phyloP scores from a whole-genome alignment of 2,797 vertebrate species.

The Parambassis ranga region DNA sequence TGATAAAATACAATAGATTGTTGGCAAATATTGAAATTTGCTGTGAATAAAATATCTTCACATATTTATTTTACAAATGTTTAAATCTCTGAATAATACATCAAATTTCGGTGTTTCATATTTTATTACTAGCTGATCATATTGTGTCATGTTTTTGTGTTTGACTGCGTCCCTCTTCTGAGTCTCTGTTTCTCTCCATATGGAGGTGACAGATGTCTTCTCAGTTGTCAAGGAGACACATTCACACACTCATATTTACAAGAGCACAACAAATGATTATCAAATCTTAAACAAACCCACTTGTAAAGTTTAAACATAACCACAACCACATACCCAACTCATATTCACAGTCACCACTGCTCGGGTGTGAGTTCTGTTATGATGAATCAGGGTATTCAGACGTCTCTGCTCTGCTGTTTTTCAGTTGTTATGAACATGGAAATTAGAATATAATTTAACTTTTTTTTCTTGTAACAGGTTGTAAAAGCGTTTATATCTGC shows the following conservation, averaged over 20 bases:
- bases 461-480: too few relatives aligned
- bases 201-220: constrained; percentile 68
- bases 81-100: neutral
- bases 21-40: too few relatives aligned
- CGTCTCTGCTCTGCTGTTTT: too few relatives aligned
- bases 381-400: too few relatives aligned
- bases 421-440: too few relatives aligned
- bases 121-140: constrained; percentile 2
- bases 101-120: neutral
- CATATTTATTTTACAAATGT: too few relatives aligned
- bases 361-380: too few relatives aligned
- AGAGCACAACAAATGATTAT: constrained; percentile 9
- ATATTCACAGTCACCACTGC: neutral
- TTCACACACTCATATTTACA: constrained; percentile 38
- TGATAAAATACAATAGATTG: too few relatives aligned
- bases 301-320: neutral
- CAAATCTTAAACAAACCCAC: neutral
- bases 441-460: too few relatives aligned
- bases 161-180: neutral
- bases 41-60: too few relatives aligned
- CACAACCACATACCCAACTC: neutral
- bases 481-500: too few relatives aligned
- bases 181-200: constrained; percentile 52
- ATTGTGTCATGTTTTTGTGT: neutral
- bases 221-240: constrained; percentile 59